Base-by-base conservation (phyloP, 2,113 vertebrate genomes). In the Pedetes capensis region DNA sequence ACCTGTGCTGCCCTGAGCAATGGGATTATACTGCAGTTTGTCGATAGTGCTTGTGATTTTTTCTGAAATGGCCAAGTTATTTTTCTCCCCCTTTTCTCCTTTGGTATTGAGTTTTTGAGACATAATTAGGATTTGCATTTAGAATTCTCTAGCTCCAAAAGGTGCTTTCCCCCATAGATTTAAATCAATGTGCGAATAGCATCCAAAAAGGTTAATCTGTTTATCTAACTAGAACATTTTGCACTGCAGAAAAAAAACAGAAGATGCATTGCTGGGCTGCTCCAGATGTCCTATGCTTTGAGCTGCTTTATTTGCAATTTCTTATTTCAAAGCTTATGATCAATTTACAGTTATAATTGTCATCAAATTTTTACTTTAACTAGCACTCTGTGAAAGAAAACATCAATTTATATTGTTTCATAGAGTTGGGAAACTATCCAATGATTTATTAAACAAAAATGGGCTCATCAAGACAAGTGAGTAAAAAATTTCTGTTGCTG, bases 341-440 rank as follows among this genome's bases (percentile, higher is more conserved):
- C 94, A 96, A 94, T 74, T 71, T 94, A 87, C 53, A 97, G 94
- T 97, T 97, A 96, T 93, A 94, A 97, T 81, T 94, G 53, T n/a
- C 95, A 63, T 89, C 89, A 93, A 89, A 94, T 93, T 96, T 96
- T 95, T 96, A 83, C 84, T 98, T 97, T 93, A 90, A 94, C 95
- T 95, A 96, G 59, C 87, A 83, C 68, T 92, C 95, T 84, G 82
- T 95, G 82, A 78, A 78, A 94, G 74, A 95, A 98, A 98, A 98
- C 96, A 95, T 76, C 92, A 93, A 97, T 96, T 97, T 96, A 55
- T 47, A 63, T 96, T 69, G 59, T 82, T 96, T 93, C 87, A n/a
- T 88, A 88, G 95, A 90, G 85, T 13, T 95, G 89, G 75, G 72
- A 97, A 97, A 96, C n/a, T 92, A 92, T 93, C 87, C 80, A 44